Percentiles rank a stretch among this genome's conserved stretches.
phyloP scores from a whole-genome alignment of 2,113 vertebrate species.

The Odontophorus gujanensis region DNA sequence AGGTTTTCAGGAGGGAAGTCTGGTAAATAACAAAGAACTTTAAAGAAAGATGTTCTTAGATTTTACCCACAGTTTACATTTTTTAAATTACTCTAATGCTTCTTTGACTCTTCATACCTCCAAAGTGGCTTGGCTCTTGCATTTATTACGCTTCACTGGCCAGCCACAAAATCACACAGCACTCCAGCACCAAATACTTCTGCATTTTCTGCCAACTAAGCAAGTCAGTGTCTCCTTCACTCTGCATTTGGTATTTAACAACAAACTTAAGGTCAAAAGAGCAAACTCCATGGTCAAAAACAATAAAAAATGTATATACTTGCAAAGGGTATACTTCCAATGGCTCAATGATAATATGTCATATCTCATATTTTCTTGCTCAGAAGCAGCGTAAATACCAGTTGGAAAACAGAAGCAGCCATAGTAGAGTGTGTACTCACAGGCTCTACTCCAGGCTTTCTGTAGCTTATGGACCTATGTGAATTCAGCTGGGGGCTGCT shows the following conservation, averaged over 20 bases:
- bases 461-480: not conserved
- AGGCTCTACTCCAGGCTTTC: accelerated
- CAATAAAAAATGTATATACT: not conserved
- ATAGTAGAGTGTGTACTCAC: accelerated
- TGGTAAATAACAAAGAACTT: not conserved
- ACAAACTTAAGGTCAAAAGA: not conserved
- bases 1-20: not conserved
- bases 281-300: not conserved
- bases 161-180: not conserved
- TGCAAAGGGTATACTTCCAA: not conserved
- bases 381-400: not conserved
- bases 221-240: not conserved
- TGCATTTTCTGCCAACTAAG: not conserved
- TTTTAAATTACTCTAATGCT: not conserved
- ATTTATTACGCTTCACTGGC: not conserved
- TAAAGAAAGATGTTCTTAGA: not conserved
- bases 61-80: not conserved
- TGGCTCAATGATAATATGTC: not conserved
- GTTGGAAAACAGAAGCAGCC: not conserved
- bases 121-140: not conserved
- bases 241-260: not conserved
- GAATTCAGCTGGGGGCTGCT: not conserved
- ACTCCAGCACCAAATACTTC: not conserved
- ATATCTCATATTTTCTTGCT: not conserved
- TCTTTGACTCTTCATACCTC: not conserved